Conservation (phyloP, 2,797 vertebrate genomes). For the Sylvilagus floridanus region DNA sequence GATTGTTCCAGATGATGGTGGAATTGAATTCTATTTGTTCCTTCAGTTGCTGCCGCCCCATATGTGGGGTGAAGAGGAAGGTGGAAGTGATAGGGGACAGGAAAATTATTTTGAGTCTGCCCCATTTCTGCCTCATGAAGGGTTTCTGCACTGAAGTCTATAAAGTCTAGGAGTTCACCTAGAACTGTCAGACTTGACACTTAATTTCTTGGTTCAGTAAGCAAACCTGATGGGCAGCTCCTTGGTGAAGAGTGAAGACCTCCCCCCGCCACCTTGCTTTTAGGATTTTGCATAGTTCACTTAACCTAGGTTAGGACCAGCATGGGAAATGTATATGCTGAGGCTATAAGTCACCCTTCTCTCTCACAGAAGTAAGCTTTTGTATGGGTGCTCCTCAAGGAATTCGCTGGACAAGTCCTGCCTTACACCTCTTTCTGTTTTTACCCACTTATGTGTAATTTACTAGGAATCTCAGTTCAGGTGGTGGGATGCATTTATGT, state of each 20-base stretch:
- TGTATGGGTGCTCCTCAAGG: not conserved
- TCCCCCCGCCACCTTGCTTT: not conserved
- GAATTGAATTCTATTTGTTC: not conserved
- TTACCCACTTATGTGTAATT: not conserved
- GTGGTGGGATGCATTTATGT: not conserved
- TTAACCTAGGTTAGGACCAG: slow-evolving; percentile 20
- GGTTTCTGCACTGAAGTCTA: not conserved
- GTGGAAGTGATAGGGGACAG: not conserved
- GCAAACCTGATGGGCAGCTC: not conserved
- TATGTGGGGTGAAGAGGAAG: not conserved
- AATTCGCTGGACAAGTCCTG: not conserved
- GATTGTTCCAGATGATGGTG: not conserved
- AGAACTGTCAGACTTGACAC: not conserved
- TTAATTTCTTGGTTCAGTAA: not conserved
- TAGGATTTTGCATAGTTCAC: not conserved
- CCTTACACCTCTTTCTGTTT: not conserved
- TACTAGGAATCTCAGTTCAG: not conserved
- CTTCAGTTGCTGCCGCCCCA: not conserved
- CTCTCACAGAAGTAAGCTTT: not conserved
- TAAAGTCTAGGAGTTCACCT: not conserved
- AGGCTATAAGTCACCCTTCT: not conserved
- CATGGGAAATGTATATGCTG: not conserved
- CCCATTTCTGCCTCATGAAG: not conserved
- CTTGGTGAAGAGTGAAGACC: slow-evolving; percentile 15
- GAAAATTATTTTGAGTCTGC: not conserved